A percentile compares a stretch with the other conserved stretches of the same genome.
Conservation (phyloP, 2,113 vertebrate genomes). For the Centropristis striata region DNA sequence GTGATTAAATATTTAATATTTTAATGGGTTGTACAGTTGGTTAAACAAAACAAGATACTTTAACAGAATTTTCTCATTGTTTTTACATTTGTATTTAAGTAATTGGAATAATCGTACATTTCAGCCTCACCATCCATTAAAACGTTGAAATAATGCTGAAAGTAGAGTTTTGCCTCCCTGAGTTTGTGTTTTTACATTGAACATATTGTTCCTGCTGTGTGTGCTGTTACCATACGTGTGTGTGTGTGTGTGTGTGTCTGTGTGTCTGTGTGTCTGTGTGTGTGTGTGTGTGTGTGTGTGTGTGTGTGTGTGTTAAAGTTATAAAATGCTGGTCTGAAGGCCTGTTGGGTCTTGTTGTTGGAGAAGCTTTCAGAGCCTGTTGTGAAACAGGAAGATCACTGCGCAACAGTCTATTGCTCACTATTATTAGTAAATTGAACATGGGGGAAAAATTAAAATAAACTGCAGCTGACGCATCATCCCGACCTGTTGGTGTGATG, state of each 20-base stretch:
- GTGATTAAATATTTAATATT: background rate
- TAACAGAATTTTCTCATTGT: background rate
- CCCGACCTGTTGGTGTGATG: too few relatives aligned
- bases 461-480: too few relatives aligned
- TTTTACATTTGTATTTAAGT: too few relatives aligned
- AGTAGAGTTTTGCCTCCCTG: background rate
- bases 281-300: conserved; percentile 6
- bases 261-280: too few relatives aligned
- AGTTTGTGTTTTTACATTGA: too few relatives aligned
- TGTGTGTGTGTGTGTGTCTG: too few relatives aligned
- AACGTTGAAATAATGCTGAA: background rate
- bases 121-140: background rate
- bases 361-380: background rate
- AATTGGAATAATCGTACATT: too few relatives aligned
- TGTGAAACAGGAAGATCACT: conserved; percentile 21
- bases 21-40: background rate
- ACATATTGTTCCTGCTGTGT: too few relatives aligned
- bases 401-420: too few relatives aligned
- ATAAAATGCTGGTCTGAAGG: background rate
- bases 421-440: too few relatives aligned
- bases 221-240: too few relatives aligned
- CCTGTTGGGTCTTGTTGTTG: conserved; percentile 48
- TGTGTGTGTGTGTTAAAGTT: conserved; percentile 9
- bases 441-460: too few relatives aligned
- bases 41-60: background rate